Percentiles rank a stretch among this genome's conserved stretches.
Conservation (phyloP, 64 coral and sea anemone genomes). For the Cladopsammia gracilis region DNA sequence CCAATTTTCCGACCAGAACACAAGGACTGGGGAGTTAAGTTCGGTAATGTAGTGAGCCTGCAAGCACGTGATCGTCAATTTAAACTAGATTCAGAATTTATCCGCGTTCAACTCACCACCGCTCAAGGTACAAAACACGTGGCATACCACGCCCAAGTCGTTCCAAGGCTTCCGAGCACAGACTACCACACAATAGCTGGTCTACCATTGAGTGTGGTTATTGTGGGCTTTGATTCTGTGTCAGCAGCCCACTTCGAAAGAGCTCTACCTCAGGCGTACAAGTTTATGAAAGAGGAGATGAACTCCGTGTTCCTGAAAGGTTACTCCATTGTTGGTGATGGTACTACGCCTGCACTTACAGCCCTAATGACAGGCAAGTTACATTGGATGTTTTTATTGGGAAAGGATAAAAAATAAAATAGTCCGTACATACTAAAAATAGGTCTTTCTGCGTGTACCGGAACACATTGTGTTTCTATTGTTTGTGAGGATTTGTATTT, state of each 20-base stretch:
- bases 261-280: slow-evolving; percentile 74
- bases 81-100: slow-evolving; percentile 42
- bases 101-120: slow-evolving; percentile 50
- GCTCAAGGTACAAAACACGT: slow-evolving; percentile 23
- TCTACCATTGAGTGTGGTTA: slow-evolving; percentile 80
- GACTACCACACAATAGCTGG: slow-evolving; percentile 7
- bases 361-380: slow-evolving; percentile 82
- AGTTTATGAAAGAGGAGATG: slow-evolving; percentile 70
- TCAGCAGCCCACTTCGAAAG: slow-evolving; percentile 87
- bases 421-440: too few relatives aligned
- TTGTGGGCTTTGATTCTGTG: slow-evolving; percentile 85
- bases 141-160: slow-evolving; percentile 51
- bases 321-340: slow-evolving; percentile 90
- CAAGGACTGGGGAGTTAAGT: slow-evolving; percentile 47
- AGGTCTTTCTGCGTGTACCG: too few relatives aligned
- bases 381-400: too few relatives aligned
- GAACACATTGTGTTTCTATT: too few relatives aligned
- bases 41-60: neutral
- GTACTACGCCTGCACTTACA: slow-evolving; percentile 84
- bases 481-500: too few relatives aligned
- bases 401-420: too few relatives aligned
- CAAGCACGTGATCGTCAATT: neutral
- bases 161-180: neutral
- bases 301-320: slow-evolving; percentile 88
- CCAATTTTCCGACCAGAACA: slow-evolving; percentile 36